These are phyloP conservation scores for Polyploca ridens DNA, from an alignment of 2,888 invertebrate species.

Conservation along the genomic window DNA sequence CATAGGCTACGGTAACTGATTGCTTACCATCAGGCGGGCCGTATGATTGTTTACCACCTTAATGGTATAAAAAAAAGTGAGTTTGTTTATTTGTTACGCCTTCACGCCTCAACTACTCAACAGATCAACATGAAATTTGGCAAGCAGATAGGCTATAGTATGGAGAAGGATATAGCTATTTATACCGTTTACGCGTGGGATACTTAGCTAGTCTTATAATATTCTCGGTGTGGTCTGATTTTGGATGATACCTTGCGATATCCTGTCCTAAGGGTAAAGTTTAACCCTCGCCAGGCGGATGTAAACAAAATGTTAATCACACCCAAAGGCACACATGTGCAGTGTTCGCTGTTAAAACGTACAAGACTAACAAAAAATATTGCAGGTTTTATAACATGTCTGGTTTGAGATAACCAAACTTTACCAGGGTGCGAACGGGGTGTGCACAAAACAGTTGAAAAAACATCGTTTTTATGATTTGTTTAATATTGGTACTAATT, in stretches of 20 bases:
- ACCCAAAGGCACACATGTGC: conserved; percentile 63
- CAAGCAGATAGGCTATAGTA: too few species aligned
- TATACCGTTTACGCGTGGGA: too few species aligned
- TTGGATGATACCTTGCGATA: conserved; percentile 23
- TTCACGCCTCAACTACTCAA: too few species aligned
- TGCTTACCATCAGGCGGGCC: too few species aligned
- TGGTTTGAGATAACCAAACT: conserved; percentile 49
- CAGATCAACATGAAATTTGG: too few species aligned
- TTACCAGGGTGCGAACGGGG: conserved; percentile 35
- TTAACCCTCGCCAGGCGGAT: conserved; percentile 71
- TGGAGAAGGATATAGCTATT: too few species aligned
- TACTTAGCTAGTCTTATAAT: background rate
- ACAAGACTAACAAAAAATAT: conserved; percentile 50
- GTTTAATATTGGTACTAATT: too few species aligned
- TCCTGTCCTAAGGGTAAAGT: conserved; percentile 52
- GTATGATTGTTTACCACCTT: too few species aligned
- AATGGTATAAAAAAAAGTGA: too few species aligned
- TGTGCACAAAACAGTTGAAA: background rate
- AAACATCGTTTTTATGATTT: background rate
- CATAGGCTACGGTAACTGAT: too few species aligned
- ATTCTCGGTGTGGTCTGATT: conserved; percentile 4
- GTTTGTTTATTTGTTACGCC: too few species aligned
- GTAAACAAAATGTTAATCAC: conserved; percentile 74
- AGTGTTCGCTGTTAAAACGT: conserved; percentile 61
- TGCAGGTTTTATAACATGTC: conserved; percentile 57